Base-by-base conservation (phyloP, 2,888 invertebrate species). In the Ornithoptera priamus region DNA sequence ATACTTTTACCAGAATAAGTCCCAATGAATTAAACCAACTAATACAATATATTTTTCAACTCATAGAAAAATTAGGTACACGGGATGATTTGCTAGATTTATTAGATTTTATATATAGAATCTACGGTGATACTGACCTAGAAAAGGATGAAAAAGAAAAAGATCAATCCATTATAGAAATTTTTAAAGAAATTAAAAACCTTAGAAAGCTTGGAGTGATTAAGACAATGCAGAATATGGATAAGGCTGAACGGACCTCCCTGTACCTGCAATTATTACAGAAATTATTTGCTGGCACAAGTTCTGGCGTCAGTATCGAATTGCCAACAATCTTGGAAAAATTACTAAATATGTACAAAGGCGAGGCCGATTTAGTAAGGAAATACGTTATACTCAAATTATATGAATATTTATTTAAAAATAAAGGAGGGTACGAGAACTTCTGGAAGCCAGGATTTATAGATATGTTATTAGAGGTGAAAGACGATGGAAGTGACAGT, bases 341-440 rank as follows among this genome's bases (percentile, higher is more conserved):
- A 62, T 30, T 70, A n/a, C 18, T 70, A n/a, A 22, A 50, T 8
- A 64, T 60, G 2, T 67, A 70, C 64, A 61, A 64, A 15, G 56
- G 18, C 12, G 64, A 67, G 61, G 60, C 22, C 17, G 18, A 20
- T 17, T 60, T 64, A 39, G 7, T 70, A 22, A 64, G 57, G 17
- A 67, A 64, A 70, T 70, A 64, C 10, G 61, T 70, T 39, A 60
- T 70, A 57, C 57, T 70, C 1, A 67, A 67, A 30, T 58, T 62
- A 24, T 63, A 63, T 20, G 62, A 70, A 50, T 70, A 63, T 63
- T 56, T 70, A 60, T 39, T 53, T 3, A 61, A 36, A 39, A 63
- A 64, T 56, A 61, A 61, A 30, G 67, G 36, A n/a, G 50, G 63
- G 0, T 64, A 53, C 17, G 24, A 67, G 15, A 57, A 12, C n/a